Conservation (phyloP, 2,797 vertebrate genomes). For the Cyclopterus lumpus region DNA sequence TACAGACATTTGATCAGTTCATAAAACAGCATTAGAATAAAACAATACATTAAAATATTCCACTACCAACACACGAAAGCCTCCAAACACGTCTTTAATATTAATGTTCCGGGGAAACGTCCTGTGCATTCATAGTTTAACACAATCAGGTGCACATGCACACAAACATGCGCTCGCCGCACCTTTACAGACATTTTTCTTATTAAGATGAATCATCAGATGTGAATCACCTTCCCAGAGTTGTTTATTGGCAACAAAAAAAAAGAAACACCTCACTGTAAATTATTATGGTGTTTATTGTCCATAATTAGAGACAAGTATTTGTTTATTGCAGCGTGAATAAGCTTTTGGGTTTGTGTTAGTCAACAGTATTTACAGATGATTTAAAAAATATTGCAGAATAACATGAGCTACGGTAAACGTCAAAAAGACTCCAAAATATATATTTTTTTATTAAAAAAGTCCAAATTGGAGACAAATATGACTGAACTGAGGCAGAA, state of each 20-base stretch:
- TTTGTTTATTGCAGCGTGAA: not conserved
- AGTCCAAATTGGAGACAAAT: not conserved
- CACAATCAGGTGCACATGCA: not conserved
- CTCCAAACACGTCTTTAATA: not conserved
- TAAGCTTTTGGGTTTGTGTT: not conserved
- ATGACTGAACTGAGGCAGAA: not conserved
- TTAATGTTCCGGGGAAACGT: not conserved
- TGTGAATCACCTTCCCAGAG: conserved; percentile 11
- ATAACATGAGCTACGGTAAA: too few relatives aligned
- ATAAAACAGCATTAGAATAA: not conserved
- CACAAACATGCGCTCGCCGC: not conserved
- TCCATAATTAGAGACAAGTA: conserved; percentile 8
- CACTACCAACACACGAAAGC: not conserved
- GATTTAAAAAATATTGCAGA: not conserved
- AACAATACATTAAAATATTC: not conserved
- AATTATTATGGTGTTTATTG: not conserved
- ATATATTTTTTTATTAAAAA: not conserved
- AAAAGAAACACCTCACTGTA: not conserved
- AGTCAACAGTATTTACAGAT: not conserved
- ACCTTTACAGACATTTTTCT: conserved; percentile 16
- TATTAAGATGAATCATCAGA: conserved; percentile 26
- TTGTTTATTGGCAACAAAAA: not conserved
- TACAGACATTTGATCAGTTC: not conserved
- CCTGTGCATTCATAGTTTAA: not conserved
- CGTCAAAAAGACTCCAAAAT: not conserved